Percentiles rank a stretch among this genome's conserved stretches.
These are phyloP conservation scores for Tortrix viridana DNA, from an alignment of 2,888 invertebrate genomes.

Conservation along the genomic window DNA sequence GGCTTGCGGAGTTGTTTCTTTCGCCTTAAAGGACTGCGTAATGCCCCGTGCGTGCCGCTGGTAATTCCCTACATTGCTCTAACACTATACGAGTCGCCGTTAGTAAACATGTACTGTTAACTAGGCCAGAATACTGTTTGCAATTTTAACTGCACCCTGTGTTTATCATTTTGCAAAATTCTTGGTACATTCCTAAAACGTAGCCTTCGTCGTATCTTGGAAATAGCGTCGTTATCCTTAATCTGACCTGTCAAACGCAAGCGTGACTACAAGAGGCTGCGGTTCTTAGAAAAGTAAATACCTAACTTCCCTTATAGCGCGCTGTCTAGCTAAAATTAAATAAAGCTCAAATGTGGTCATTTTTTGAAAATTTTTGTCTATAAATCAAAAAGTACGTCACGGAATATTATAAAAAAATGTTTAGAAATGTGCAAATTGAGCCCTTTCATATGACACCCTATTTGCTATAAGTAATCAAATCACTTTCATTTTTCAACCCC, in stretches of 20 bases:
- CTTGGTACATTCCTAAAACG: not conserved
- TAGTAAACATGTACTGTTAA: conserved; percentile 55
- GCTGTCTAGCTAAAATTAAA: not conserved
- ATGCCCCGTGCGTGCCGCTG: conserved; percentile 73
- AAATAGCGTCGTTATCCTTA: conserved; percentile 16
- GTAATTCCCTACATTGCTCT: conserved; percentile 55
- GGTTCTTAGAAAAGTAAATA: conserved; percentile 6
- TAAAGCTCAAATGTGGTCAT: not conserved
- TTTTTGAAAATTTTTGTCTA: no score
- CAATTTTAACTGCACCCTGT: conserved; percentile 46
- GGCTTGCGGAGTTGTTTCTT: conserved; percentile 62
- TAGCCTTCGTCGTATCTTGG: conserved; percentile 6
- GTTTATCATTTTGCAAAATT: conserved; percentile 36
- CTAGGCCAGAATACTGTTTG: conserved; percentile 60
- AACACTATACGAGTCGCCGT: conserved; percentile 50
- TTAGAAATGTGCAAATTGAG: no score
- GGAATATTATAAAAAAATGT: no score
- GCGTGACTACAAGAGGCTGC: conserved; percentile 11
- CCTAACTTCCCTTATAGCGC: conserved; percentile 3
- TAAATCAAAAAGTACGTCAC: no score
- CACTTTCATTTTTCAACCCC: no score
- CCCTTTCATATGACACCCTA: no score
- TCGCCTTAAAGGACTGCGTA: conserved; percentile 65
- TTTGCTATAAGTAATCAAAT: no score
- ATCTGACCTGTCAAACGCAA: conserved; percentile 29